These are phyloP conservation scores for Pteria penguin DNA, from an alignment of 2,888 invertebrate species.

Conservation along the genomic window DNA sequence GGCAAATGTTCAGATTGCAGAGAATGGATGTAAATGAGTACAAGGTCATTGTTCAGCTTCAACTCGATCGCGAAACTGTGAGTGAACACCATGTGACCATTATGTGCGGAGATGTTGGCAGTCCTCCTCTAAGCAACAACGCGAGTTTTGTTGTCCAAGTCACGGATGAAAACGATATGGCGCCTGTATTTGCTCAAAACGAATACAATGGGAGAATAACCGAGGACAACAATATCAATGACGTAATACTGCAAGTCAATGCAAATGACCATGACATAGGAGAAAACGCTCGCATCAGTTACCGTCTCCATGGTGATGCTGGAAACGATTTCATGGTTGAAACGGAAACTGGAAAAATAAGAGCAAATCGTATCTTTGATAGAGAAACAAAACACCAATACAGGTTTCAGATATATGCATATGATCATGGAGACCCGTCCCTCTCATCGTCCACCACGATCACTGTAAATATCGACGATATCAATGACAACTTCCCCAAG, in stretches of 20 bases:
- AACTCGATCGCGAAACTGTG: slow-evolving; percentile 69
- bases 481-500: slow-evolving; percentile 68
- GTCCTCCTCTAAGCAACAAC: slow-evolving; percentile 62
- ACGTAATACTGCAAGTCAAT: slow-evolving; percentile 63
- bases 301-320: slow-evolving; percentile 60
- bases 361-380: slow-evolving; percentile 63
- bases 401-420: slow-evolving; percentile 65
- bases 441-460: slow-evolving; percentile 61
- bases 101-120: slow-evolving; percentile 73
- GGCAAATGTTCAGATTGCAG: slow-evolving; percentile 62
- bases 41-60: slow-evolving; percentile 65
- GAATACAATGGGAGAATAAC: slow-evolving; percentile 60
- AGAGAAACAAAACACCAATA: slow-evolving; percentile 60
- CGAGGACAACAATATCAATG: slow-evolving; percentile 71
- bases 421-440: slow-evolving; percentile 64
- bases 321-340: slow-evolving; percentile 62
- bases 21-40: slow-evolving; percentile 64
- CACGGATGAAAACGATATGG: slow-evolving; percentile 75
- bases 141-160: slow-evolving; percentile 69
- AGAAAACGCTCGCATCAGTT: slow-evolving; percentile 60
- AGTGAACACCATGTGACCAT: slow-evolving; percentile 64
- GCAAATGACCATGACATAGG: slow-evolving; percentile 71
- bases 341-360: slow-evolving; percentile 59
- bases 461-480: slow-evolving; percentile 59
- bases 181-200: slow-evolving; percentile 63